Conservation (phyloP, 2,113 vertebrate species). For the Limnothrissa miodon region DNA sequence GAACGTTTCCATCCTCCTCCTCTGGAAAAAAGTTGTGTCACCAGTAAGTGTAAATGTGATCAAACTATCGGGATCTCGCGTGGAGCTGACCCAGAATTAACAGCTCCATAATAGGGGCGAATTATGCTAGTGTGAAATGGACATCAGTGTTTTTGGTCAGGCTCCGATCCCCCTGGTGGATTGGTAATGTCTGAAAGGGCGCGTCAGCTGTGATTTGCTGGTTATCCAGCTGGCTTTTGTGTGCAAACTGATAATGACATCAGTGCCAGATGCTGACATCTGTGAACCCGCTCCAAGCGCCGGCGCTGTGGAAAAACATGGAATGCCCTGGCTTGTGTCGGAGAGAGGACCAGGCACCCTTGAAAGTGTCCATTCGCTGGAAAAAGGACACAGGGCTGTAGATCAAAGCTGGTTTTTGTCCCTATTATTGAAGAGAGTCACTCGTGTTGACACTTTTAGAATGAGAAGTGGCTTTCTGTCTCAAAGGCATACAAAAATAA, state of each 20-base stretch:
- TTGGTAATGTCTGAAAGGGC: conserved; percentile 7
- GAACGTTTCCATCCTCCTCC: background rate
- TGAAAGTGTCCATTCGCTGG: background rate
- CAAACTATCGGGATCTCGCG: background rate
- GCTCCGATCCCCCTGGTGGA: background rate
- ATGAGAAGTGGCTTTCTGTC: background rate
- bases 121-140: background rate
- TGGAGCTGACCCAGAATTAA: conserved; percentile 8
- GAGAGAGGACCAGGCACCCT: background rate
- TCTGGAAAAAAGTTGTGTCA: background rate
- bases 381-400: background rate
- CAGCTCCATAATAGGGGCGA: background rate
- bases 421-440: background rate
- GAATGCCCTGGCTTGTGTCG: conserved; percentile 15
- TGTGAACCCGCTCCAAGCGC: background rate
- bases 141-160: background rate
- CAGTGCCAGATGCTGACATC: conserved; percentile 18
- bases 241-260: conserved; percentile 13
- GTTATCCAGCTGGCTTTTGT: conserved; percentile 3
- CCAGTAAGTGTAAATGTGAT: background rate
- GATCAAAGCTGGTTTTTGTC: conserved; percentile 7
- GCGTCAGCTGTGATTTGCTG: background rate
- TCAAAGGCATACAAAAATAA: background rate
- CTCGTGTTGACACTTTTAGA: background rate
- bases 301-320: background rate